Evolutionary conservation across 2,797 vertebrate genomes (phyloP).

Genomic region (Rhyacichthys aspro): DNA sequence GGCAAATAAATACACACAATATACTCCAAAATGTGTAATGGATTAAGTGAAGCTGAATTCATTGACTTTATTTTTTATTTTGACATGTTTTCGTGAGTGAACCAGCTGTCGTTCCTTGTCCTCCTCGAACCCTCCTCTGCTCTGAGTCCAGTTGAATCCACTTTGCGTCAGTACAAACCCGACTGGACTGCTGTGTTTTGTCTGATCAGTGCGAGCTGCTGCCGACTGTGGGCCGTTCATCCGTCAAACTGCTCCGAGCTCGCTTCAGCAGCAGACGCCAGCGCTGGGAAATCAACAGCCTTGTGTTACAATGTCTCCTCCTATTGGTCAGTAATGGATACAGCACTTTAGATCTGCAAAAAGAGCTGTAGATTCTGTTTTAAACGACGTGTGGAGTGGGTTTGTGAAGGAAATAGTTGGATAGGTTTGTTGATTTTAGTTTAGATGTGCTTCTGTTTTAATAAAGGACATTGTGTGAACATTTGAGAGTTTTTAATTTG

Average conservation of each 20-base stretch:
- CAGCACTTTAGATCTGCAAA: background rate
- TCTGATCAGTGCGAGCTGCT: conserved; percentile 28
- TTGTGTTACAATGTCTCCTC: conserved; percentile 47
- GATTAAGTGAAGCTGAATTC: no score
- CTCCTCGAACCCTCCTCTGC: background rate
- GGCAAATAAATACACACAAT: no score
- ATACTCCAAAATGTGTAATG: no score
- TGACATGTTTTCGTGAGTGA: background rate
- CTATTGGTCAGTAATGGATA: conserved; percentile 16
- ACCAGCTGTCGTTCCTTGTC: background rate
- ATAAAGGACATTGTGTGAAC: no score
- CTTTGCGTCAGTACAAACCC: background rate
- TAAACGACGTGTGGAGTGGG: background rate
- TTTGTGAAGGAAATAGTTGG: no score
- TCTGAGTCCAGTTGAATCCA: conserved; percentile 15
- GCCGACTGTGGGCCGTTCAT: conserved; percentile 25
- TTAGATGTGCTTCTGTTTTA: no score
- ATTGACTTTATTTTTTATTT: background rate
- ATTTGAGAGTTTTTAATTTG: no score
- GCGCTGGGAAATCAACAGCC: background rate
- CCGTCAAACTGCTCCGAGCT: conserved; percentile 1
- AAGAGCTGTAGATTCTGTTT: background rate
- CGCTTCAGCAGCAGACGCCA: conserved; percentile 26
- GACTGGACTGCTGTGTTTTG: conserved; percentile 14
- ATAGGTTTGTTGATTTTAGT: no score